These are phyloP conservation scores for Nemoura dubitans DNA, from an alignment of 2,888 invertebrate species.

Conservation along the genomic window DNA sequence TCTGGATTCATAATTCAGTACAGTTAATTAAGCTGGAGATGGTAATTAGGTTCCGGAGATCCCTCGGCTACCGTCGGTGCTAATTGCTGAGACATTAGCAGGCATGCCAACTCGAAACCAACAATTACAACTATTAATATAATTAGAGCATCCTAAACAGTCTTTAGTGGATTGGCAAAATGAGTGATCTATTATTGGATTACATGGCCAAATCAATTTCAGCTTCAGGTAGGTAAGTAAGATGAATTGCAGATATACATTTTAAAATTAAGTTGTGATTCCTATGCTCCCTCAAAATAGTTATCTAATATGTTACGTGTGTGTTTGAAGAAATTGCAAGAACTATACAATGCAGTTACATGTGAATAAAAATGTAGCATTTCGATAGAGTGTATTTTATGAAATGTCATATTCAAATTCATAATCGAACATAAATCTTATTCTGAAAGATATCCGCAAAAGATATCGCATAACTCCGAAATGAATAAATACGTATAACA, in stretches of 20 bases:
- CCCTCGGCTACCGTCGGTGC: constrained; percentile 42
- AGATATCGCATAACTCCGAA: neutral
- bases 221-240: neutral
- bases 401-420: neutral
- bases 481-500: neutral
- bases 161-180: neutral
- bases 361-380: neutral
- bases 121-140: neutral
- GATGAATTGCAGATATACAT: too few relatives aligned
- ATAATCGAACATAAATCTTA: neutral
- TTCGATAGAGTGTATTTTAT: too few relatives aligned
- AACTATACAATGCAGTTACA: too few relatives aligned
- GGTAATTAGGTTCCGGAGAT: constrained; percentile 43
- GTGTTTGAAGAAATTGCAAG: neutral
- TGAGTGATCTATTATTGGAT: neutral
- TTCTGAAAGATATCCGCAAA: neutral
- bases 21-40: constrained; percentile 47
- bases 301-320: too few relatives aligned
- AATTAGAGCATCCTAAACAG: neutral
- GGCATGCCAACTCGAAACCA: neutral
- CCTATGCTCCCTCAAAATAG: too few relatives aligned
- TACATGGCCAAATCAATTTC: neutral
- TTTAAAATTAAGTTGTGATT: too few relatives aligned
- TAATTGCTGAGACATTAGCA: constrained; percentile 37
- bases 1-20: constrained; percentile 45